Evolutionary conservation across 2,797 vertebrate species (phyloP).

Genomic region (Pseudochromis fuscus): DNA sequence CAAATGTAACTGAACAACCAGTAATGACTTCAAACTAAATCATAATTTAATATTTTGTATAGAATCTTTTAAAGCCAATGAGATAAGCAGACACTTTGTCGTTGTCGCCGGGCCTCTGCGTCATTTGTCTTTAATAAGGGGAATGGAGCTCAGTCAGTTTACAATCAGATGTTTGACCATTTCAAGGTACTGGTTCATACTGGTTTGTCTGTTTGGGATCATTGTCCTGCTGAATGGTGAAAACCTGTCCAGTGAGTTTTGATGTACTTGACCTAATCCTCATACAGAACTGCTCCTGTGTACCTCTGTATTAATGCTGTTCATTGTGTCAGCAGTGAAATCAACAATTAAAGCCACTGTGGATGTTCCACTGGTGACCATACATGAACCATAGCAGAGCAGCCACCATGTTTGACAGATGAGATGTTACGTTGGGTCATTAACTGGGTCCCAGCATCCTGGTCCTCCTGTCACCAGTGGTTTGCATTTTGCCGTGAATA

Average conservation of each 20-base stretch:
- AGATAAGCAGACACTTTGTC: neutral
- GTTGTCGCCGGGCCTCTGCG: neutral
- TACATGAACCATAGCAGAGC: too few species aligned
- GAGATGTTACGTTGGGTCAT: neutral
- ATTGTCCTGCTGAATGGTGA: too few species aligned
- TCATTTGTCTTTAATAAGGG: neutral
- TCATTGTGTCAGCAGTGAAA: too few species aligned
- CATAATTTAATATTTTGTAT: neutral
- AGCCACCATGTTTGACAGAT: neutral
- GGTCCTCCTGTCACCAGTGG: too few species aligned
- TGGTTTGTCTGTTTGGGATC: neutral
- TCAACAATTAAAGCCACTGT: too few species aligned
- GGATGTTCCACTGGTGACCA: too few species aligned
- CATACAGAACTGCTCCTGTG: too few species aligned
- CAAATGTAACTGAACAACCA: neutral
- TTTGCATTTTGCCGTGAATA: neutral
- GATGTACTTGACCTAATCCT: too few species aligned
- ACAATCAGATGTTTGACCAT: neutral
- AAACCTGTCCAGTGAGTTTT: too few species aligned
- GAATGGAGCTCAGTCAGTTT: neutral
- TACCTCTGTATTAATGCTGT: too few species aligned
- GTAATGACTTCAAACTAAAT: neutral
- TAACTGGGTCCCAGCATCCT: too few species aligned
- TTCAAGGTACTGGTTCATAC: neutral
- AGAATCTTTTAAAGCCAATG: neutral